A percentile compares a stretch with the other conserved stretches of the same genome.
These are phyloP conservation scores for Plagiodera versicolora DNA, from an alignment of 2,888 invertebrate genomes.

Conservation along the genomic window DNA sequence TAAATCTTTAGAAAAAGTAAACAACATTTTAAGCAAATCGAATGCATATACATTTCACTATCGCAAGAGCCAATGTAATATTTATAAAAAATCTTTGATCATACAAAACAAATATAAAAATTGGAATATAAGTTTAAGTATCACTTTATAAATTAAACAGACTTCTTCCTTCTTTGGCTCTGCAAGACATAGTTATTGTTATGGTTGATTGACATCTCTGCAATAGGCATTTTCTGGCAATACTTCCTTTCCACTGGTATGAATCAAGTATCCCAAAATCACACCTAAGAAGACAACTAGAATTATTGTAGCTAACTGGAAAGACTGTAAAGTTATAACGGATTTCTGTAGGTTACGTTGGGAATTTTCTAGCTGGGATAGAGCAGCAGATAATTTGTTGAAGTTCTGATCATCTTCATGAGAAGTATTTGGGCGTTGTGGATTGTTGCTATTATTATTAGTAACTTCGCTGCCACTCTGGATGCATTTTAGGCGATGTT, in stretches of 20 bases:
- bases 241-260: constrained; percentile 21
- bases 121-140: constrained; percentile 40
- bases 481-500: constrained; percentile 72
- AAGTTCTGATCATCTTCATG: constrained; percentile 38
- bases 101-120: constrained; percentile 41
- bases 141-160: constrained; percentile 36
- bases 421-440: not conserved
- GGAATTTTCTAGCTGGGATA: constrained; percentile 54
- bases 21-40: not conserved
- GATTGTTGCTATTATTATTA: constrained; percentile 45
- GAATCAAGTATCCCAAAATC: constrained; percentile 31
- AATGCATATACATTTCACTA: not conserved
- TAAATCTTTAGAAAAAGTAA: constrained; percentile 1
- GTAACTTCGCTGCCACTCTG: constrained; percentile 52
- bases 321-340: constrained; percentile 56
- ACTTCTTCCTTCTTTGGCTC: constrained; percentile 34
- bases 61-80: constrained; percentile 22
- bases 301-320: constrained; percentile 58
- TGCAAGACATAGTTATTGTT: constrained; percentile 47
- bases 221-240: constrained; percentile 32
- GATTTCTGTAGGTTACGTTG: constrained; percentile 57
- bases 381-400: constrained; percentile 42
- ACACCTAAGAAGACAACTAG: constrained; percentile 50
- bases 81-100: constrained; percentile 22
- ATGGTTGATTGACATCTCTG: constrained; percentile 35